Conservation (phyloP, 2,113 vertebrate species). For the Dicentrarchus labrax region DNA sequence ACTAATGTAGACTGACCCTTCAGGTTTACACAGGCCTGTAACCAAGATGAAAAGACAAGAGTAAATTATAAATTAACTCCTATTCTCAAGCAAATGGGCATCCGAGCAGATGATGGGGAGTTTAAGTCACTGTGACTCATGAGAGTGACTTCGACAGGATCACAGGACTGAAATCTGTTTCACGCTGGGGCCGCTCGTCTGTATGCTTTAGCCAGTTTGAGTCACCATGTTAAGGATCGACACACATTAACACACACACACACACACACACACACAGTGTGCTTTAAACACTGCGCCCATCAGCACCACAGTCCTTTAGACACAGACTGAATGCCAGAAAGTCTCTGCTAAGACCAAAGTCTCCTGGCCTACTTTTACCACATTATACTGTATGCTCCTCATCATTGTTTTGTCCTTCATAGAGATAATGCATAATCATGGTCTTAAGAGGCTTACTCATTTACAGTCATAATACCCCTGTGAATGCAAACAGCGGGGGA, state of each 20-base stretch:
- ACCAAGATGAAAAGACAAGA: not conserved
- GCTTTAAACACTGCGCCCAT: not conserved
- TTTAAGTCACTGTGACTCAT: not conserved
- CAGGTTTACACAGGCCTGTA: not conserved
- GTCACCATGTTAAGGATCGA: not conserved
- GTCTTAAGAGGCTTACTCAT: conserved; percentile 49
- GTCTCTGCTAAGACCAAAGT: conserved; percentile 36
- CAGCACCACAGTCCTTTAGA: conserved; percentile 5
- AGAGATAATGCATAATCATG: conserved; percentile 37
- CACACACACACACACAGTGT: not conserved
- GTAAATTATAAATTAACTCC: not conserved
- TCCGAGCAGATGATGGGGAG: not conserved
- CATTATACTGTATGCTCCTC: not conserved
- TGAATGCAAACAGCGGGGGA: not conserved
- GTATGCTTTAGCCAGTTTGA: not conserved
- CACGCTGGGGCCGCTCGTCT: not conserved
- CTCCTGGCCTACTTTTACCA: conserved; percentile 43
- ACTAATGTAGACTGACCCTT: not conserved
- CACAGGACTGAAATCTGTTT: not conserved
- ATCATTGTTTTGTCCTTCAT: conserved; percentile 27
- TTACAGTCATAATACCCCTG: not conserved
- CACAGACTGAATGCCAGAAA: conserved; percentile 53
- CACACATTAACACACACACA: not conserved
- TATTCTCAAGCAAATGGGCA: not conserved
- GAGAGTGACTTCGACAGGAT: not conserved